Evolutionary conservation across 2,797 vertebrate genomes (phyloP), one percentile per base, ranked within the genome.

Genomic region (Sylvilagus floridanus): DNA sequence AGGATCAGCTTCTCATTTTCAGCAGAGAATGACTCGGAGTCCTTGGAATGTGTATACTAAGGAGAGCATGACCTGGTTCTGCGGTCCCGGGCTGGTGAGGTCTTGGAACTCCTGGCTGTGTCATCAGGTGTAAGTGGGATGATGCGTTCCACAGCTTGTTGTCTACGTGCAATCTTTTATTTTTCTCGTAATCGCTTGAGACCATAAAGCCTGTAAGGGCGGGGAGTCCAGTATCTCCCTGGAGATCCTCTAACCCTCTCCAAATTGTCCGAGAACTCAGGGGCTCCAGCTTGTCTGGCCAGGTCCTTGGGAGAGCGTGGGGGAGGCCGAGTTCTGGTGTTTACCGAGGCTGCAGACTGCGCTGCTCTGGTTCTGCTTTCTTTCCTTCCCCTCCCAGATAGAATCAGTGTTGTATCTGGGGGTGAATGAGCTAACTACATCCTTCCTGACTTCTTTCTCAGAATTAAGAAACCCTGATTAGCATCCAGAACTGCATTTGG

Each of bases 391-490:
- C 32, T 62, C 17, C 22, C 11, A 28, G 32, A n/a, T 19, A 66
- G 26, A 85, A 71, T 82, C 73, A 24, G 47, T 42, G 63, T 37
- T 94, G 4, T 72, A 54, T 82, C 35, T 86, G 37, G 93, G 75
- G n/a, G 28, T 13, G 22, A 83, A 30, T 30, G 12, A 95, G 65
- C 24, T 68, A 60, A 52, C 22, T 30, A 57, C 30, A 54, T 78
- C 84, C 79, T 96, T 91, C 60, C 76, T 72, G 88, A 77, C 50
- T 63, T 89, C 14, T 82, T 78, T n/a, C 57, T 89, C 24, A 32
- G 81, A 93, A 75, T 91, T 73, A 75, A 26, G 22, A 86, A 93
- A 86, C 32, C 37, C 37, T 54, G 63, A 78, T 62, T 21, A 78
- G 71, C 32, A 60, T 83, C 92, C n/a, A 75, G 42, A 85, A 16